Conservation (phyloP, 2,797 vertebrate species). For the Cygnus olor region DNA sequence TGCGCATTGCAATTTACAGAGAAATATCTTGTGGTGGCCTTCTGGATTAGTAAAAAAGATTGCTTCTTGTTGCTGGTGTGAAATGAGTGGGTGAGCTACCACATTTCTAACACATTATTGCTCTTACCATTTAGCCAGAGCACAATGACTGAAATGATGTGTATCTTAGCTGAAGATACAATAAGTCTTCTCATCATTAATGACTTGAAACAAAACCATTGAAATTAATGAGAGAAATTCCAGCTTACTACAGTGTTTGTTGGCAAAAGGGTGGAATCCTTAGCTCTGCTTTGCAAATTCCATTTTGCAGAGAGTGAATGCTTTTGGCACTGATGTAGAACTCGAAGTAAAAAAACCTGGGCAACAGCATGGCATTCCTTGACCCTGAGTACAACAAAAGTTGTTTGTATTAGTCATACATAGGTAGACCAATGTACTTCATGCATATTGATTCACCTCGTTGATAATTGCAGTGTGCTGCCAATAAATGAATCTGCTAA, state of each 20-base stretch:
- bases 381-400: conserved; percentile 54
- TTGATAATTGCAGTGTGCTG: conserved; percentile 75
- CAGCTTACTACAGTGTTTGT: conserved; percentile 26
- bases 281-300: not conserved
- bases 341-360: conserved; percentile 45
- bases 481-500: conserved; percentile 75
- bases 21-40: not conserved
- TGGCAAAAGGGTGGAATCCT: conserved; percentile 12
- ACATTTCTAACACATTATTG: not conserved
- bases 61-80: not conserved
- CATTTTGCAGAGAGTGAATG: conserved; percentile 37
- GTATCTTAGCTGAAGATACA: not conserved
- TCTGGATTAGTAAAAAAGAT: not conserved
- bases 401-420: conserved; percentile 63
- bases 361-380: conserved; percentile 60
- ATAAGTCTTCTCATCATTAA: conserved; percentile 4
- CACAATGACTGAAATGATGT: not conserved
- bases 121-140: conserved; percentile 30
- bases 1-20: not conserved
- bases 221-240: conserved; percentile 34
- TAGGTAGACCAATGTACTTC: conserved; percentile 67
- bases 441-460: conserved; percentile 78
- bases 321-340: conserved; percentile 43
- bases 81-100: not conserved
- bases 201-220: conserved; percentile 24